These are phyloP conservation scores for Alouatta caraya DNA, from an alignment of 2,797 vertebrate genomes.

Conservation along the genomic window DNA sequence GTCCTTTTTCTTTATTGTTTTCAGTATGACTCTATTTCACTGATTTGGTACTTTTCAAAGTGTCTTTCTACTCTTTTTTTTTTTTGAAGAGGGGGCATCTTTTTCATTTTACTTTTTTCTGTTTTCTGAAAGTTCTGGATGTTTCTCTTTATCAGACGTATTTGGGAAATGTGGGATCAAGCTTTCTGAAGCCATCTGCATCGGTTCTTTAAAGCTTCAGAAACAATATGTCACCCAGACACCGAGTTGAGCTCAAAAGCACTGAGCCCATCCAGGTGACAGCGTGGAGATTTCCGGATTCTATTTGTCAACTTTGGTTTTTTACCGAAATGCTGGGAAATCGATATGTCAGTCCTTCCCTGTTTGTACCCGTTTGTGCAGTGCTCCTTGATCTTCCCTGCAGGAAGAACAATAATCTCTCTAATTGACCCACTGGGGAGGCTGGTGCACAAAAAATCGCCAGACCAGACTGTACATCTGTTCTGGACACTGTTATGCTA, in stretches of 20 bases:
- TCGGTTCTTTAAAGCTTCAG: constrained; percentile 29
- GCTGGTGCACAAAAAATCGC: constrained; percentile 88
- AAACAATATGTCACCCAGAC: constrained; percentile 54
- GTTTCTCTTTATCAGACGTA: constrained; percentile 27
- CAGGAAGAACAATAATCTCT: constrained; percentile 99
- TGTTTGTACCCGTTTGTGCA: constrained; percentile 91
- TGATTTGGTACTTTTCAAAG: constrained; percentile 13
- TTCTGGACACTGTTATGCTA: constrained; percentile 91
- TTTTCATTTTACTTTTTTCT: constrained; percentile 13
- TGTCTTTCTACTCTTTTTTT: not conserved
- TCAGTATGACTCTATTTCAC: not conserved
- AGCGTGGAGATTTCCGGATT: constrained; percentile 78
- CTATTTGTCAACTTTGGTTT: constrained; percentile 83
- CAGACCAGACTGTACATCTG: constrained; percentile 94
- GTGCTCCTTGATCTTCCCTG: constrained; percentile 93
- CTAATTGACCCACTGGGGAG: constrained; percentile 99
- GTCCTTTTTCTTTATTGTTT: constrained; percentile 4
- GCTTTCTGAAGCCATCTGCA: not conserved
- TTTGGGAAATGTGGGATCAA: not conserved
- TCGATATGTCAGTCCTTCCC: constrained; percentile 95
- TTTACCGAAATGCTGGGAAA: constrained; percentile 88
- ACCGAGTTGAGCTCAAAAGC: constrained; percentile 47
- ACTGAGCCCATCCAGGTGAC: constrained; percentile 63
- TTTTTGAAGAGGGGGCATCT: not conserved
- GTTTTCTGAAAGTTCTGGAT: not conserved